phyloP scores from a whole-genome alignment of 2,797 vertebrate genomes.

The Coilia nasus region DNA sequence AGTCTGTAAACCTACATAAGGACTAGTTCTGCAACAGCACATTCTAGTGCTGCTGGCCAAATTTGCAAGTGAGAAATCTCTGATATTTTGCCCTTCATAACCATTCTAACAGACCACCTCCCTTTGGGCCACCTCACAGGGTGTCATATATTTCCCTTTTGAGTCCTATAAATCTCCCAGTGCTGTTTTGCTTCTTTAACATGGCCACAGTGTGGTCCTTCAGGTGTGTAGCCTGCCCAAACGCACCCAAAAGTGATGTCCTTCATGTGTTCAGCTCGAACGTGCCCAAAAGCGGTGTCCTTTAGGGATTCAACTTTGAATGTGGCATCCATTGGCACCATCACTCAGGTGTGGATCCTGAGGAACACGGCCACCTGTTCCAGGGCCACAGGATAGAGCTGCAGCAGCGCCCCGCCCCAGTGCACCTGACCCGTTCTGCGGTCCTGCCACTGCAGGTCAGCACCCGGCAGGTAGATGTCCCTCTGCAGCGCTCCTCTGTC shows the following conservation, averaged over 20 bases:
- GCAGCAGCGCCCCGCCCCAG: conserved; percentile 80
- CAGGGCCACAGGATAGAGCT: conserved; percentile 78
- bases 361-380: conserved; percentile 80
- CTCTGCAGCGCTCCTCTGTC: conserved; percentile 74
- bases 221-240: no score
- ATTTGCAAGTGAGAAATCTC: not conserved
- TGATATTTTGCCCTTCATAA: not conserved
- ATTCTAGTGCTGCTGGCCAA: not conserved
- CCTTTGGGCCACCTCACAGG: not conserved
- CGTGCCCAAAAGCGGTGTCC: not conserved
- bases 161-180: not conserved
- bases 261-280: not conserved
- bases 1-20: not conserved
- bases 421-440: conserved; percentile 76
- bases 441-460: conserved; percentile 79
- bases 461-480: conserved; percentile 84
- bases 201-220: not conserved
- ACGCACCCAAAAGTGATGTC: no score
- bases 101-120: not conserved
- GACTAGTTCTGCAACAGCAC: not conserved
- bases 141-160: not conserved
- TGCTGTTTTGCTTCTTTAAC: not conserved
- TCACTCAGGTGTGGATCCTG: conserved; percentile 61
- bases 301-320: not conserved
- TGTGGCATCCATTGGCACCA: not conserved